Base-by-base conservation (phyloP, 2,797 vertebrate species). In the Dipus sagitta region DNA sequence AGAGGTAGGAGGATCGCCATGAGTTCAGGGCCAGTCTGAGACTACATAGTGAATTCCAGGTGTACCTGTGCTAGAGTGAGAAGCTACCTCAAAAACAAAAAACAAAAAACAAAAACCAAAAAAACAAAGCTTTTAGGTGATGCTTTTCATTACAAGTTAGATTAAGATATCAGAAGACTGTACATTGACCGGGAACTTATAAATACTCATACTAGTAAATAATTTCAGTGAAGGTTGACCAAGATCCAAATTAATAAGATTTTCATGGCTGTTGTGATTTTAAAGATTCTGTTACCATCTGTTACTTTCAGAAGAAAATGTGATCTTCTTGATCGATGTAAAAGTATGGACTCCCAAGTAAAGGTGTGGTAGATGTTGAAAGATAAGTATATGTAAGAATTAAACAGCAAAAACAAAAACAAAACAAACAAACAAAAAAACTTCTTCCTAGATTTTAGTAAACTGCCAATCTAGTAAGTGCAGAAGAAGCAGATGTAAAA, bases 321-420 rank as follows among this genome's bases (percentile, higher is more conserved):
- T 87, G 34, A 79, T 42, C 28, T 87, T 47, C 89, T 30, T 75
- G 88, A 70, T 32, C 7, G 1, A 71, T 75, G 24, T 20, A 90
- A 90, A 93, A 74, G 20, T 68, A 86, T 60, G 4, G 14, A 34
- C 4, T 90, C 71, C 83, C 82, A 94, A 81, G 28, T 75, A 38
- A 78, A 28, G 15, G 15, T 80, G 21, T 58, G 15, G 24, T 67
- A 83, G 24, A 90, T 23, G 71, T 9, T 70, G 20, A 30, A 94
- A 24, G 20, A 88, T 3, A 9, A 67, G 9, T 26, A 28, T 92
- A 54, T 30, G 12, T 32, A 89, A 84, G 18, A 93, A 76, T n/a
- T n/a, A n/a, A n/a, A n/a, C n/a, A n/a, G n/a, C n/a, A n/a, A n/a
- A n/a, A n/a, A n/a, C n/a, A n/a, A n/a, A n/a, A n/a, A n/a, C n/a